Conservation (phyloP, 1,140 invertebrate species). For the Listronotus bonariensis region DNA sequence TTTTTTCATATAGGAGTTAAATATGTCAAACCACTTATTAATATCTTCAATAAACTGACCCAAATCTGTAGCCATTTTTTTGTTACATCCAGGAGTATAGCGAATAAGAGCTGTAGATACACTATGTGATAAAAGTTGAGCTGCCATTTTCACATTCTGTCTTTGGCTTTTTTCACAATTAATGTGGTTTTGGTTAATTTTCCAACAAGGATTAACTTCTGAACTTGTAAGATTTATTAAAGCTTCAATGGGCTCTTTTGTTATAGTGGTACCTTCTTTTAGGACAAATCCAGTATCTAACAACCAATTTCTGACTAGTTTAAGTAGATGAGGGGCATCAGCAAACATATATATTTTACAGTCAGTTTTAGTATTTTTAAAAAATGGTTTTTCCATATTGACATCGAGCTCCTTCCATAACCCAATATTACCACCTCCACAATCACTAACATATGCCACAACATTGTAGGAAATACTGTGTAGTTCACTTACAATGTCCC, state of each 20-base stretch:
- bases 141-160: constrained; percentile 33
- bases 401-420: too few species aligned
- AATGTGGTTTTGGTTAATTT: constrained; percentile 19
- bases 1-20: constrained; percentile 29
- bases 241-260: constrained; percentile 15
- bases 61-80: constrained; percentile 11
- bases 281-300: constrained; percentile 31
- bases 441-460: too few species aligned
- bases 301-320: constrained; percentile 32
- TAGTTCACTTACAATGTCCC: too few species aligned
- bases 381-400: too few species aligned
- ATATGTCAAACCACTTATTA: constrained; percentile 33
- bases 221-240: constrained; percentile 17
- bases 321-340: constrained; percentile 30
- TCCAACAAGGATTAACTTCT: constrained; percentile 32
- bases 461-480: too few species aligned
- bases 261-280: constrained; percentile 17
- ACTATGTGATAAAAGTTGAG: constrained; percentile 31
- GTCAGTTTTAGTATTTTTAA: too few species aligned
- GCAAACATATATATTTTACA: constrained; percentile 13
- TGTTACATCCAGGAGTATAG: constrained; percentile 23
- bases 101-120: constrained; percentile 26
- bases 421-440: too few species aligned
- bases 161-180: constrained; percentile 24
- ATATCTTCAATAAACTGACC: constrained; percentile 20